Evolutionary conservation across 2,113 vertebrate species (phyloP).

Genomic region (Python bivittatus): DNA sequence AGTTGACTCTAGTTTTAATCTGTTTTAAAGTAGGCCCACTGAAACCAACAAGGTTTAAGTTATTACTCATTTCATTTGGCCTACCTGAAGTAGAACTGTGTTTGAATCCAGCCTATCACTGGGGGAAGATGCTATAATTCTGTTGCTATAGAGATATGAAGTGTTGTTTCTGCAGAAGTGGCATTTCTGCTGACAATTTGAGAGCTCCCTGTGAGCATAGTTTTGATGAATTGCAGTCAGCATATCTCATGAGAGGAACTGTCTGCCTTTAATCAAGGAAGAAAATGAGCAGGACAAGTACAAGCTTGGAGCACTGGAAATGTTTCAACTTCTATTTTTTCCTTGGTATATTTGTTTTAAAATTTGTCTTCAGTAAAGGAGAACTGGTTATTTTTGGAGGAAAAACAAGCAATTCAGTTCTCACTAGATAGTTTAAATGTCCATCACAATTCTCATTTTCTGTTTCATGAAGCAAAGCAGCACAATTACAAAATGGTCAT

Average conservation of each 20-base stretch:
- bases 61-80: background rate
- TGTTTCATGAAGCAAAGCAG: constrained; percentile 14
- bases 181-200: background rate
- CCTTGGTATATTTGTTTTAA: background rate
- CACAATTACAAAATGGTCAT: background rate
- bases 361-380: background rate
- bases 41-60: background rate
- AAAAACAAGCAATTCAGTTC: background rate
- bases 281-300: background rate
- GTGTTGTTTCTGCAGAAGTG: background rate
- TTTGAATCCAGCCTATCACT: background rate
- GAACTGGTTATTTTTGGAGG: background rate
- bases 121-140: background rate
- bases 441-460: background rate
- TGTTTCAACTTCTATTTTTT: background rate
- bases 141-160: background rate
- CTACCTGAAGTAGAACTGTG: background rate
- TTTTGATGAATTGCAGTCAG: background rate
- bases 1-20: background rate
- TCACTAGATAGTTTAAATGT: background rate
- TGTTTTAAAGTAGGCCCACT: background rate
- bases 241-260: background rate
- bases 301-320: background rate
- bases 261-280: background rate
- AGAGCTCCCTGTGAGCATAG: background rate